Base-by-base conservation (phyloP, 2,888 invertebrate species). In the Heliconius aoede region DNA sequence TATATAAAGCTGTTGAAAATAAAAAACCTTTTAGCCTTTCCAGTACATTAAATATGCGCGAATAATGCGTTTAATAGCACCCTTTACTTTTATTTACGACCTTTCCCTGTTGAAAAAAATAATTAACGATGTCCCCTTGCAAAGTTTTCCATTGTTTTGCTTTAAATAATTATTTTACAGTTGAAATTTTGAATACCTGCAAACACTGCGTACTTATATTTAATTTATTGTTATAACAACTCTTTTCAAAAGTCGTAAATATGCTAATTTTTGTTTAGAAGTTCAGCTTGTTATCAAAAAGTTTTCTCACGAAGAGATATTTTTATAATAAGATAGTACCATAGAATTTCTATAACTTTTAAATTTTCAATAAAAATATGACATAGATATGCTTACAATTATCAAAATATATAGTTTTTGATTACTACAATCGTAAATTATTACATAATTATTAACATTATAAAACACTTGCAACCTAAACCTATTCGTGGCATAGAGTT, bases 41-140 rank as follows among this genome's bases (percentile, higher is more conserved):
- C 91, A 91, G 92, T 92, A 92, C 91, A 94, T 93, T 93, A 93
- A 94, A 93, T 90, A 92, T 93, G 89, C 91, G 91, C 87, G 90
- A 92, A 91, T 93, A 93, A 93, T 93, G 91, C 92, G 91, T 92
- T 93, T 94, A 93, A 94, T 93, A 91, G 92, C 92, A 91, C 93
- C 93, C 91, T 92, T 93, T 91, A 92, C 90, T 86, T 89, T 91
- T 92, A 93, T 93, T 93, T 93, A 94, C 86, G 91, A 88, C 88
- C 89, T 86, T 81, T 86, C 84, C 85, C 86, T 86, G 86, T 90
- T 86, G 85, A 89, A 91, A 93, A 89, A 92, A 91, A 91, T 88
- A 90, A 93, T 90, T 90, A 91, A 92, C 89, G 90, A 85, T 89
- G 87, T 87, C 88, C 93, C 87, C 86, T 87, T 80, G 84, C 86